Evolutionary conservation across 2,888 invertebrate genomes (phyloP).

Genomic region (Byasa hedistus): DNA sequence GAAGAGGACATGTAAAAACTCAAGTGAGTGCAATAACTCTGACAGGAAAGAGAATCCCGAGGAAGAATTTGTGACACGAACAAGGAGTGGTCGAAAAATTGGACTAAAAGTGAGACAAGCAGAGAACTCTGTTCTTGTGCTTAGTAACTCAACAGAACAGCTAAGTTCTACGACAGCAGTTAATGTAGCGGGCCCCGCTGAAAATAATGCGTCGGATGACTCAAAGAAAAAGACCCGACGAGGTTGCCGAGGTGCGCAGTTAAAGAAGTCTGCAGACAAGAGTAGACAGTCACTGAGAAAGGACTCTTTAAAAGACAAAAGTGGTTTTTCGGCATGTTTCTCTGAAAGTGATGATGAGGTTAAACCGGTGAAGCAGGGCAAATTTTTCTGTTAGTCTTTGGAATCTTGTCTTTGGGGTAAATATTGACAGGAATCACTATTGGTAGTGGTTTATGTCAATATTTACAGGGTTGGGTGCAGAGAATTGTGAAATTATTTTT

Average conservation of each 20-base stretch:
- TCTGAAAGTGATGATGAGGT: constrained; percentile 71
- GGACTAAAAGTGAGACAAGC: constrained; percentile 47
- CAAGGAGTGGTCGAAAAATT: constrained; percentile 60
- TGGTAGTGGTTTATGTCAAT: too few species aligned
- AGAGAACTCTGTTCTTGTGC: constrained; percentile 57
- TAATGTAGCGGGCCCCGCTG: constrained; percentile 51
- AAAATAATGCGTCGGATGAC: background rate
- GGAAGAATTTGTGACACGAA: constrained; percentile 49
- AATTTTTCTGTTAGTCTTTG: constrained; percentile 55
- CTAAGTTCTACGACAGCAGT: constrained; percentile 56
- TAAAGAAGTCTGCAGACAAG: constrained; percentile 46
- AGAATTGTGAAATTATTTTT: too few species aligned
- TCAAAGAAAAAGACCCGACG: constrained; percentile 6
- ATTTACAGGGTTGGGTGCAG: too few species aligned
- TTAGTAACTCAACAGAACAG: constrained; percentile 57
- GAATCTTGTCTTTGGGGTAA: too few species aligned
- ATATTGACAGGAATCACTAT: too few species aligned
- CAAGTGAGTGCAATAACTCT: constrained; percentile 48
- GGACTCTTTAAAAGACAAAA: constrained; percentile 60
- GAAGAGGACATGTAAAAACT: constrained; percentile 43
- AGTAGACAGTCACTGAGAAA: constrained; percentile 43
- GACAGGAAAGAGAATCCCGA: constrained; percentile 59
- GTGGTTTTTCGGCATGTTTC: constrained; percentile 69
- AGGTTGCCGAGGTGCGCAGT: constrained; percentile 30
- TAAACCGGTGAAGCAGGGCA: constrained; percentile 58